Base-by-base conservation (phyloP, 2,888 invertebrate genomes). In the Eupeodes latifasciatus region DNA sequence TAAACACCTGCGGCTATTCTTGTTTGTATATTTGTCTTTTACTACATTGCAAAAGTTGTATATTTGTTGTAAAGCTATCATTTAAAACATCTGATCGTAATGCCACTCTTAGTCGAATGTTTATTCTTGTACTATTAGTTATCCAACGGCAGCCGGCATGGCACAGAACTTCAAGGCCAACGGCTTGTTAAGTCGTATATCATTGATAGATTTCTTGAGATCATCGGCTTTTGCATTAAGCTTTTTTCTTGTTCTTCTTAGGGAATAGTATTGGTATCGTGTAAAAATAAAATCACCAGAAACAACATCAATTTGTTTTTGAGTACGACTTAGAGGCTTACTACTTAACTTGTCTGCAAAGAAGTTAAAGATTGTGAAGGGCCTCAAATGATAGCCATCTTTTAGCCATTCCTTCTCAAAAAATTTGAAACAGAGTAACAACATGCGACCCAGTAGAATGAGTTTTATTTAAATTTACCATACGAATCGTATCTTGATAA, bases 161-260 rank as follows among this genome's bases (percentile, higher is more conserved):
- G 40, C 5, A 44, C 4, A 19, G 4, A 6, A 53, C 69, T 69
- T 69, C 69, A 69, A 6, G 69, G 69, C 40, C 69, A 69, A 16
- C 69, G 53, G 16, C 69, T 53, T 69, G 34, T 53, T 69, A 69
- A 53, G 53, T 19, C 5, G 40, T 69, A 40, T 69, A 69, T 69
- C 53, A 69, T 53, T 51, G 16, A 34, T 12, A 55, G 12, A 53
- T 36, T 16, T 55, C 16, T 16, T 51, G 36, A 69, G 40, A 69
- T 69, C 69, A 36, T 53, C 53, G 66, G 27, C 19, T 49, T 27
- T 14, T 69, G 53, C 53, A 69, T 36, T 7, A 19, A 66, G 16
- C 62, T 62, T 19, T 44, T 55, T 55, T 57, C 14, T 66, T 49
- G 14, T 14, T 34, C n/a, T 51, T 40, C n/a, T 62, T 61, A 40